phyloP scores from a whole-genome alignment of 1,140 invertebrate genomes.

The Drosophila jambulina region DNA sequence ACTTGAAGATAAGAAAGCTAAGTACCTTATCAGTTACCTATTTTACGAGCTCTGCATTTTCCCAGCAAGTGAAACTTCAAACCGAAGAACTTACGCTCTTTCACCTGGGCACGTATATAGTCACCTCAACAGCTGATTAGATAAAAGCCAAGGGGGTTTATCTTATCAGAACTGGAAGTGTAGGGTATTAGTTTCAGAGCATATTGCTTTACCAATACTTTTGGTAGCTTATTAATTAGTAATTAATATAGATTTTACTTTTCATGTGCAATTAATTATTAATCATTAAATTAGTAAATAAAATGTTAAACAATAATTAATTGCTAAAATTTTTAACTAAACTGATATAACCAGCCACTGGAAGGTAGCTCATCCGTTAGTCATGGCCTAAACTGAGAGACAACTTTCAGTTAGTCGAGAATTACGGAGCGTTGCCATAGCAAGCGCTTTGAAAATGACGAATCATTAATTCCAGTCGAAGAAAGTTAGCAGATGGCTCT shows the following conservation, averaged over 20 bases:
- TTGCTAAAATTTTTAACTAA: not conserved
- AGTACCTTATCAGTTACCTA: conserved; percentile 1
- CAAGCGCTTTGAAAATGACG: conserved; percentile 19
- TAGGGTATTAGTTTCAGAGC: not conserved
- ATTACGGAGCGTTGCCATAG: conserved; percentile 14
- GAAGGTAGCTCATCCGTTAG: conserved; percentile 32
- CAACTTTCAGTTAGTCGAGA: conserved; percentile 25
- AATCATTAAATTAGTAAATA: no score
- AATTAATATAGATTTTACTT: not conserved
- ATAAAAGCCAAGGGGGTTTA: conserved; percentile 46
- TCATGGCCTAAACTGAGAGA: conserved; percentile 18
- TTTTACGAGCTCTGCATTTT: conserved; percentile 17
- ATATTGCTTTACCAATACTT: not conserved
- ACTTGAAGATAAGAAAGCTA: not conserved
- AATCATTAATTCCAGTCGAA: conserved; percentile 31
- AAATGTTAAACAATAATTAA: no score
- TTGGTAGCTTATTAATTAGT: not conserved
- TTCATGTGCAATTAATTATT: no score
- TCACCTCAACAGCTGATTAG: conserved; percentile 48
- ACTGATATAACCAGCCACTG: not conserved
- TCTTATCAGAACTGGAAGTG: conserved; percentile 67
- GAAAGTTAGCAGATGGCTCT: conserved; percentile 59
- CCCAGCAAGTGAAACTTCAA: conserved; percentile 15
- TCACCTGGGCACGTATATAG: conserved; percentile 16
- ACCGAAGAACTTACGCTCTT: not conserved